Base-by-base conservation (phyloP, 2,888 invertebrate species). In the Hypomecis punctinalis region DNA sequence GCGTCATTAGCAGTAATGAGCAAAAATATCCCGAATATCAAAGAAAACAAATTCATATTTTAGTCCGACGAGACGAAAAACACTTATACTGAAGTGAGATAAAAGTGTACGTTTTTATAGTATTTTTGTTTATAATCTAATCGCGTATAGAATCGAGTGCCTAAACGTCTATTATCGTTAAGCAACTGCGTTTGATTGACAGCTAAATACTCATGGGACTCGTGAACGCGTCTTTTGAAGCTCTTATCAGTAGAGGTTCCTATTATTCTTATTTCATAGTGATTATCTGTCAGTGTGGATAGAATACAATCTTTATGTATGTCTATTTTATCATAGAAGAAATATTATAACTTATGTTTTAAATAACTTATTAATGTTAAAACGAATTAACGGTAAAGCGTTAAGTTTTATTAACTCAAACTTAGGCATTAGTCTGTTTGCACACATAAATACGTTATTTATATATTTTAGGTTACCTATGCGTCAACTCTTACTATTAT, bases 41-140 rank as follows among this genome's bases (percentile, higher is more conserved):
- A 61, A 65, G 69, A 66, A 66, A 73, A 66, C 53, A 76, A 74
- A 78, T 76, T 77, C 90, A 91, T 90, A 45, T 56, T 66, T 53
- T 23, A 39, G 23, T 11, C 23, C 42, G 37, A 36, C 55, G 11
- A 40, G 35, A 45, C 13, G 35, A 39, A 43, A 47, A 23, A 42
- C 47, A 45, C 49, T 13, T 11, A 43, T 11, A 43, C 5, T 43
- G 11, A 43, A 42, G 10, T 52, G 42, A 40, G 33, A 48, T 40
- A 11, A 11, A 55, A 37, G 13, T 56, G 42, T 46, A 52, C 47
- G 40, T 45, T 55, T 65, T 57, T 55, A 65, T 61, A 55, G 51
- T 53, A 40, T 5, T 9, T 81, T 77, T 72, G 73, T 76, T 23
- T 33, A 40, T 46, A 66, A 23, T 66, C 66, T 66, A 39, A 61